A percentile compares a stretch with the other conserved stretches of the same genome.
These are phyloP conservation scores for Pseudocheirus occidentalis DNA, from an alignment of 2,797 vertebrate genomes.

Conservation along the genomic window DNA sequence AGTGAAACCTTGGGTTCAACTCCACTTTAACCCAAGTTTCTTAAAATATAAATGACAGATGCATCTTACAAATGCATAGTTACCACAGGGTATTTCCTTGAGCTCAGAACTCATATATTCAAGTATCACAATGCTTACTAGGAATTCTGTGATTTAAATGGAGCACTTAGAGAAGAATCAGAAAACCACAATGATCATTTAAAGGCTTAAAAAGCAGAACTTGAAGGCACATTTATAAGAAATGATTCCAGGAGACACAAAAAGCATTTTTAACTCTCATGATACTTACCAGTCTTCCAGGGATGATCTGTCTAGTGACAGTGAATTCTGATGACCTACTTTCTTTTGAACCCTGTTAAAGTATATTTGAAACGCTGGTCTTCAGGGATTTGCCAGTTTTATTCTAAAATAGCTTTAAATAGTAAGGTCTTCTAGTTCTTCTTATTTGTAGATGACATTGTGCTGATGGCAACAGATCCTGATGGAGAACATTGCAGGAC, in stretches of 20 bases:
- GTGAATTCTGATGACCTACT: not conserved
- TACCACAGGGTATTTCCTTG: not conserved
- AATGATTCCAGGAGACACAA: not conserved
- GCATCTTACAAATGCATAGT: constrained; percentile 20
- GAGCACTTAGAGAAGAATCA: not conserved
- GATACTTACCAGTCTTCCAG: not conserved
- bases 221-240: not conserved
- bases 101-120: not conserved
- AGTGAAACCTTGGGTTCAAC: not conserved
- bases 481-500: not conserved
- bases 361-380: not conserved
- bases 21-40: constrained; percentile 31
- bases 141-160: constrained; percentile 10
- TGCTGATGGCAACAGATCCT: not conserved
- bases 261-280: not conserved
- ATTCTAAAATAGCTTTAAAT: not conserved
- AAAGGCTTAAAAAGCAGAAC: not conserved
- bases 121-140: not conserved
- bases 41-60: constrained; percentile 38
- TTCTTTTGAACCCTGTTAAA: not conserved
- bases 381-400: not conserved
- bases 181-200: constrained; percentile 18
- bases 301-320: not conserved
- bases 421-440: not conserved
- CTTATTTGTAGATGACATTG: not conserved